Percentiles rank a stretch among this genome's conserved stretches.
Evolutionary conservation across 2,888 invertebrate genomes (phyloP).

Genomic region (Eremobia ochroleuca): DNA sequence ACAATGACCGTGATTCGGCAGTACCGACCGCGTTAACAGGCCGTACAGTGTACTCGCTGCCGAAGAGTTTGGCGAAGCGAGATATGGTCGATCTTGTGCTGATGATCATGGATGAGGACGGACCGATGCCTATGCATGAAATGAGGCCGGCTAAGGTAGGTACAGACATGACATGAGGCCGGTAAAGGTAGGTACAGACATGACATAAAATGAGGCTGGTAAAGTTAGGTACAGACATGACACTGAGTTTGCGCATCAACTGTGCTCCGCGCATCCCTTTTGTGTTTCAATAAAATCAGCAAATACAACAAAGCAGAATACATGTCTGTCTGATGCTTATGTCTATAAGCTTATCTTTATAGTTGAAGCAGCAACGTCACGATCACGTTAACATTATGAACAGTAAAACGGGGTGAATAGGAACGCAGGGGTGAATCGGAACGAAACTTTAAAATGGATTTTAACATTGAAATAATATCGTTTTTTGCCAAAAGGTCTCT

Average conservation of each 20-base stretch:
- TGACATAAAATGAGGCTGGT: neutral
- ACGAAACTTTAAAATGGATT: no score
- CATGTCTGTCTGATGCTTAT: no score
- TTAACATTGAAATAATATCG: no score
- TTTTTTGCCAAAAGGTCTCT: no score
- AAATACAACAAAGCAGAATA: no score
- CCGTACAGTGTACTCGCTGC: slow-evolving; percentile 14
- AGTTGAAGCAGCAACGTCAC: neutral
- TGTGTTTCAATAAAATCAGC: no score
- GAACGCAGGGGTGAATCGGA: no score
- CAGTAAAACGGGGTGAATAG: no score
- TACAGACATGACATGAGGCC: neutral
- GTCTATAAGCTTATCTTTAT: neutral
- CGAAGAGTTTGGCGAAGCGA: neutral
- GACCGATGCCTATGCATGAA: slow-evolving; percentile 73
- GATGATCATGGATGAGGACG: slow-evolving; percentile 67
- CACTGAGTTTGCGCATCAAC: neutral
- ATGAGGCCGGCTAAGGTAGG: slow-evolving; percentile 70
- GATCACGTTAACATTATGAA: no score
- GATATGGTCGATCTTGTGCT: slow-evolving; percentile 42
- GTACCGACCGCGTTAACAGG: slow-evolving; percentile 11
- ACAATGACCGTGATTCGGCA: neutral
- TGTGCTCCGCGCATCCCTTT: neutral
- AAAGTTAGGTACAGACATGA: slow-evolving; percentile 63
- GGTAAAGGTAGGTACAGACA: slow-evolving; percentile 66